Conservation (phyloP, 2,797 vertebrate genomes). For the Odontamblyopus rebecca region DNA sequence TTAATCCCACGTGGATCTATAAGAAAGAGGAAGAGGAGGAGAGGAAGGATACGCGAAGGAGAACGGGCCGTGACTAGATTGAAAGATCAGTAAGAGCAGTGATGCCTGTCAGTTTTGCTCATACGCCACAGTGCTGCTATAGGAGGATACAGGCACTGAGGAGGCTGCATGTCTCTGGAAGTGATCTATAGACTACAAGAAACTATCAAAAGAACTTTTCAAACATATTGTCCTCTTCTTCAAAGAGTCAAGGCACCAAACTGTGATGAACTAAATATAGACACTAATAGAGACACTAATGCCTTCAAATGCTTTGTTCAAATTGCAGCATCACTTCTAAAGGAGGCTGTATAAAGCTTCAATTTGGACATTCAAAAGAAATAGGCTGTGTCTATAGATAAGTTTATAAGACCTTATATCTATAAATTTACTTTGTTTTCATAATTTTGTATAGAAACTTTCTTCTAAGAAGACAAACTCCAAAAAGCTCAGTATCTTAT, state of each 20-base stretch:
- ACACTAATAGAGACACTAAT: background rate
- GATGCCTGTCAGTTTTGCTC: conserved; percentile 30
- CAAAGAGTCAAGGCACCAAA: too few relatives aligned
- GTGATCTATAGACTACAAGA: background rate
- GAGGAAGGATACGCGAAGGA: conserved; percentile 50
- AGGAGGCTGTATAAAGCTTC: too few relatives aligned
- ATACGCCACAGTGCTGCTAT: conserved; percentile 17
- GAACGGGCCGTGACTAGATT: conserved; percentile 51
- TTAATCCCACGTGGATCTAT: conserved; percentile 52
- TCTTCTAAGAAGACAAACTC: too few relatives aligned
- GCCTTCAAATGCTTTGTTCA: background rate
- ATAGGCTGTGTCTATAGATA: background rate
- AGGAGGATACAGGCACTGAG: conserved; percentile 9
- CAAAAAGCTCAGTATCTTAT: too few relatives aligned
- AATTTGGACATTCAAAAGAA: background rate
- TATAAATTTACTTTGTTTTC: too few relatives aligned
- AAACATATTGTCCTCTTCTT: too few relatives aligned
- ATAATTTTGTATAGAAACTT: too few relatives aligned
- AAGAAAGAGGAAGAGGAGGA: conserved; percentile 31
- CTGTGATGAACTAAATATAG: background rate
- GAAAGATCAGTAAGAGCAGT: conserved; percentile 27
- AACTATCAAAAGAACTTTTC: background rate
- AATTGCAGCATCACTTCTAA: too few relatives aligned
- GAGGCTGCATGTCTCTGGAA: conserved; percentile 6
- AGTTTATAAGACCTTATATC: too few relatives aligned